Evolutionary conservation across 2,113 vertebrate genomes (phyloP).

Genomic region (Opisthocomus hoazin): DNA sequence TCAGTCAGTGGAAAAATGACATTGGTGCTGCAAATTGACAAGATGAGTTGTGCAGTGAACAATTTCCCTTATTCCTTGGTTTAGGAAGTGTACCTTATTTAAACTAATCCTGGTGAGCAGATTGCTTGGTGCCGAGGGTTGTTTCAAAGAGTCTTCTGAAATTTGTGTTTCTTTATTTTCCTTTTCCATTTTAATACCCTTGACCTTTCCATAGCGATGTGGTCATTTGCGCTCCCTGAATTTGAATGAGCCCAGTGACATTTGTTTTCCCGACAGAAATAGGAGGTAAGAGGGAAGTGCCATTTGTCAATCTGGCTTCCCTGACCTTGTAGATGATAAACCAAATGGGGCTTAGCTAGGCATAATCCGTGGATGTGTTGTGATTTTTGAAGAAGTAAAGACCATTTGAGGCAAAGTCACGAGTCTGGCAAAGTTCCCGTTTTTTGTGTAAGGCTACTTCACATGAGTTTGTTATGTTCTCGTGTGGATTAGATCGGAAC

Average conservation of each 20-base stretch:
- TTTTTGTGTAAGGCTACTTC: neutral
- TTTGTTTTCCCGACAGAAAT: neutral
- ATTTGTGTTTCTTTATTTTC: accelerated
- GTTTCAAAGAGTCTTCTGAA: neutral
- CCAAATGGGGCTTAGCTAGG: neutral
- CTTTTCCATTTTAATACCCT: neutral
- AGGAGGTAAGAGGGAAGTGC: neutral
- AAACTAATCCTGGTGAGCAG: neutral
- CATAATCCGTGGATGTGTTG: neutral
- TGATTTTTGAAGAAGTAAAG: neutral
- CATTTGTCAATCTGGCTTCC: neutral
- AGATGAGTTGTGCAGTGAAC: neutral
- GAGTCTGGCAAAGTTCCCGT: neutral
- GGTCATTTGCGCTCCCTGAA: neutral
- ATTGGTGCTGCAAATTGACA: neutral
- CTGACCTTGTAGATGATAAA: neutral
- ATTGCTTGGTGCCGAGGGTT: accelerated
- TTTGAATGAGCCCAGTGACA: neutral
- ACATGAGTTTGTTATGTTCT: neutral
- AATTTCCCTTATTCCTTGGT: neutral
- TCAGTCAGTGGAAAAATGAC: no score
- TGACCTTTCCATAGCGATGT: accelerated
- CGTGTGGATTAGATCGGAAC: neutral
- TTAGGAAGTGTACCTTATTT: neutral
- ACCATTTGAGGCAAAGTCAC: neutral